phyloP scores from a whole-genome alignment of 2,113 vertebrate species.

The Salminus brasiliensis region DNA sequence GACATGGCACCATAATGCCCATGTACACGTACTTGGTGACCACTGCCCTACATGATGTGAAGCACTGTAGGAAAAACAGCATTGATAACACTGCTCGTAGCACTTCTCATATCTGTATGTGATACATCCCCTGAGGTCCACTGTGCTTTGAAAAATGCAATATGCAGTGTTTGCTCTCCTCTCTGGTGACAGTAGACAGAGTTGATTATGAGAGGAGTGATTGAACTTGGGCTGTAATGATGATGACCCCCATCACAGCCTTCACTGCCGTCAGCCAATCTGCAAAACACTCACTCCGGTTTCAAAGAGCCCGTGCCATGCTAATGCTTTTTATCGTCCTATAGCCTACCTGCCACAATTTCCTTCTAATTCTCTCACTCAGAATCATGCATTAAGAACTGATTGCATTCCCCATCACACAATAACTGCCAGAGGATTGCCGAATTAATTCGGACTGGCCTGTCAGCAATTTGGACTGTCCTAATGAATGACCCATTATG shows the following conservation, averaged over 20 bases:
- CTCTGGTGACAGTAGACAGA: background rate
- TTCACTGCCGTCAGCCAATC: constrained; percentile 27
- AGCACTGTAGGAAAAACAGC: background rate
- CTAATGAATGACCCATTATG: constrained; percentile 55
- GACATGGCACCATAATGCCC: background rate
- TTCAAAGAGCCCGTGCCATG: background rate
- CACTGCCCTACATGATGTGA: background rate
- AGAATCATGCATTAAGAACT: constrained; percentile 32
- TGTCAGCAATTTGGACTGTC: constrained; percentile 41
- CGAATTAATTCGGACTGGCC: constrained; percentile 36
- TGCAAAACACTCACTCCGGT: constrained; percentile 13
- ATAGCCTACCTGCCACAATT: constrained; percentile 8
- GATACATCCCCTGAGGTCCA: background rate
- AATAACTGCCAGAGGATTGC: constrained; percentile 30
- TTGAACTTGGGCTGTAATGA: constrained; percentile 28
- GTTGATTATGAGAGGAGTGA: constrained; percentile 27
- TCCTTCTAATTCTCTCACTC: constrained; percentile 5
- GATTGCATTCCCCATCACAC: constrained; percentile 26
- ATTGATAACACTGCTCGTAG: background rate
- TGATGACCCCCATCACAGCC: constrained; percentile 10
- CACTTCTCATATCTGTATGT: background rate
- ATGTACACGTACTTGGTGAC: background rate
- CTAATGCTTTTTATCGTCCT: background rate
- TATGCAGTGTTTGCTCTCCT: constrained; percentile 22
- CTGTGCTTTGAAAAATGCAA: constrained; percentile 3